Evolutionary conservation across 2,113 vertebrate genomes (phyloP).

Genomic region (Pollachius pollachius): DNA sequence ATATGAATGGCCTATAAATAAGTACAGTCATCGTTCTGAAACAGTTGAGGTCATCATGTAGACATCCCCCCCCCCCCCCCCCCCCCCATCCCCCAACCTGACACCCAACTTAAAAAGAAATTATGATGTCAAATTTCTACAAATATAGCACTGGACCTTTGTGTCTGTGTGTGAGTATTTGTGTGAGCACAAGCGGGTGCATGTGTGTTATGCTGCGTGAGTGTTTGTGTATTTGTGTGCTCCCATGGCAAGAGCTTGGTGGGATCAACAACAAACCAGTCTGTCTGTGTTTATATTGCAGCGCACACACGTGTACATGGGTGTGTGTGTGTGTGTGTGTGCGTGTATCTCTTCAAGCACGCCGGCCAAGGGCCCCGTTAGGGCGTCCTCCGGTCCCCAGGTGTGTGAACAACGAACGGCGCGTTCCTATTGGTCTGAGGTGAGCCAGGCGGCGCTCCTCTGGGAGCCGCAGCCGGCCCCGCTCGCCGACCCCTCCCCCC

Average conservation of each 20-base stretch:
- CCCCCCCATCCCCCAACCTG: no score
- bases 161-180: background rate
- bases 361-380: conserved; percentile 20
- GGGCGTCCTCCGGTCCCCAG: conserved; percentile 15
- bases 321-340: conserved; percentile 13
- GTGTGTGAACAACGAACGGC: conserved; percentile 48
- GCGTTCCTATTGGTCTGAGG: conserved; percentile 33
- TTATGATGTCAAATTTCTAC: conserved; percentile 20
- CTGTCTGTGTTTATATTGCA: background rate
- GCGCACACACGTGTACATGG: conserved; percentile 10
- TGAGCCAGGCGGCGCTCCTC: conserved; percentile 45
- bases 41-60: conserved; percentile 24
- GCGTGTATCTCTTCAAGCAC: conserved; percentile 6
- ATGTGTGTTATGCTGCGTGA: conserved; percentile 1
- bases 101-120: conserved; percentile 24
- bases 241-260: background rate
- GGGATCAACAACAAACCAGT: background rate
- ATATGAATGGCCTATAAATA: conserved; percentile 1
- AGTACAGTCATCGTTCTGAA: conserved; percentile 8
- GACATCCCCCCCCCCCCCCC: background rate
- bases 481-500: conserved; percentile 22
- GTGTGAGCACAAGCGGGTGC: conserved; percentile 15
- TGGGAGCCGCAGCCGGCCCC: conserved; percentile 60
- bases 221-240: conserved; percentile 8
- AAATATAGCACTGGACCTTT: conserved; percentile 10